Percentiles rank a stretch among this genome's conserved stretches.
phyloP scores from a whole-genome alignment of 2,113 vertebrate genomes.

The Cichladusa arquata region DNA sequence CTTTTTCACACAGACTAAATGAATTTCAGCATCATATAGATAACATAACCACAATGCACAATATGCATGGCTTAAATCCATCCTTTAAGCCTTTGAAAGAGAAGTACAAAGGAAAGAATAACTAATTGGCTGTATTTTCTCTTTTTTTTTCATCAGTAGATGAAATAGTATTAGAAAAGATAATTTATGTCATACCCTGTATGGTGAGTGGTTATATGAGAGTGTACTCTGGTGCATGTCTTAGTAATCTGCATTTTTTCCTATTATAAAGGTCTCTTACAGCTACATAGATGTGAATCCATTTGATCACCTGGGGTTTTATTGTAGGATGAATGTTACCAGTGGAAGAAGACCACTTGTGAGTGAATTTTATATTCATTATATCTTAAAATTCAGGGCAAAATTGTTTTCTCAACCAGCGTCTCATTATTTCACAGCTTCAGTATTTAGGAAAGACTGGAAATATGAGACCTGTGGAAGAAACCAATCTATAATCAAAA shows the following conservation, averaged over 20 bases:
- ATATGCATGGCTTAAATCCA: not conserved
- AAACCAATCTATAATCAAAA: slow-evolving; percentile 28
- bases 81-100: not conserved
- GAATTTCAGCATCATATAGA: not conserved
- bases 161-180: not conserved
- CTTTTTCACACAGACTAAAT: not conserved
- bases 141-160: not conserved
- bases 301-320: not conserved
- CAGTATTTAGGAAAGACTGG: slow-evolving; percentile 11
- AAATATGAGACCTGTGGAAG: not conserved
- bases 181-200: not conserved
- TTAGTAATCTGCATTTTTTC: not conserved
- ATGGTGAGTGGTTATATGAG: not conserved
- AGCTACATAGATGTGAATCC: not conserved
- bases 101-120: not conserved
- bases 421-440: not conserved
- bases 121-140: not conserved
- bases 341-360: not conserved
- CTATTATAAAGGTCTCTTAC: not conserved
- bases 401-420: not conserved
- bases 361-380: not conserved
- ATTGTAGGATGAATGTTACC: not conserved
- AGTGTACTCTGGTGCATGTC: not conserved
- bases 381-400: not conserved
- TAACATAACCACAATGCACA: not conserved